Evolutionary conservation across 2,797 vertebrate species (phyloP), one percentile per base, ranked within the genome.

Genomic region (Tapirus indicus): DNA sequence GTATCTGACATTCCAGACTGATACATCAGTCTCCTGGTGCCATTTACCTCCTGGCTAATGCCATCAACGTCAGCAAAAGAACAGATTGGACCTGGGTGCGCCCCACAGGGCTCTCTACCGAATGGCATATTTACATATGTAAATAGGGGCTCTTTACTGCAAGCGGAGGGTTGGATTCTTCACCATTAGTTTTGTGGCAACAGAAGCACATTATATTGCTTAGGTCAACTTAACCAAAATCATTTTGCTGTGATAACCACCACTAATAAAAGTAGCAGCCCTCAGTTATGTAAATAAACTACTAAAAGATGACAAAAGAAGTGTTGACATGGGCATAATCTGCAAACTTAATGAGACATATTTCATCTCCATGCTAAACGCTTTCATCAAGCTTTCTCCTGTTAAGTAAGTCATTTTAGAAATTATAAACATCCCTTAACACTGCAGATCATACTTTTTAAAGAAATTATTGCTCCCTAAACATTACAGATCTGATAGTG

Each of bases 381-480:
- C 80, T 79, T 92, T 93, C 58, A 88, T 94, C 93, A 97, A 96
- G 79, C 10, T 64, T 87, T 95, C 83, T 82, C 84, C 89, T 78
- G 66, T 83, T 95, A 75, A 79, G 79, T 74, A 72, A 96, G 66
- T 78, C 88, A 93, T 93, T 95, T 95, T 52, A 86, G 92, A 97
- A 97, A 96, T 96, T 95, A 97, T 44, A 92, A 95, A 92, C 75
- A 95, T 95, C 82, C 90, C 95, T 95, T 87, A 93, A 71, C 87
- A 92, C 25, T 82, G 44, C 77, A 95, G 66, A 95, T 89, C 87
- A 82, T 47, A 95, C n/a, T 96, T 97, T 96, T 94, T 7, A 95
- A 92, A 97, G 44, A 95, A 97, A 95, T 96, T 88, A 97, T 95
- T 83, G 91, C 74, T 97, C 94, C 96, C 96, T 92, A 92, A 97